Conservation (phyloP, 2,797 vertebrate species). For the Peromyscus nudipes region DNA sequence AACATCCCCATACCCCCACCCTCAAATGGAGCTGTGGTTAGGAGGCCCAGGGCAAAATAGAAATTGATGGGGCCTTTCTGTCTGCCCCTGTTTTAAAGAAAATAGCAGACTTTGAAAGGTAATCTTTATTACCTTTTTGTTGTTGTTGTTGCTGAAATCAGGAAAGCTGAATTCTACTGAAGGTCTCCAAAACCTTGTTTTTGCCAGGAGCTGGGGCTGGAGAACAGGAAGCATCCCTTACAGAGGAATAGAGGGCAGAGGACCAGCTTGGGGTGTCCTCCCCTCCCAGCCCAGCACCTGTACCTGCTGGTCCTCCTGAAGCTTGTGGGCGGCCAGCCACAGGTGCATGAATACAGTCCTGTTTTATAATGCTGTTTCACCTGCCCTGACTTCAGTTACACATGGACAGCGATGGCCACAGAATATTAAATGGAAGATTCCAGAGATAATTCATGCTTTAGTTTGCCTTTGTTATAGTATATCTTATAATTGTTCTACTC, state of each 20-base stretch:
- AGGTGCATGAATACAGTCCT: not conserved
- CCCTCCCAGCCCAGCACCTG: not conserved
- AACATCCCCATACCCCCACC: not conserved
- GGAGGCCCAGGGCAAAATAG: constrained; percentile 66
- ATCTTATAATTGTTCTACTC: not conserved
- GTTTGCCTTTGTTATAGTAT: not conserved
- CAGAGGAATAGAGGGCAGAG: not conserved
- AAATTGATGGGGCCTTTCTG: constrained; percentile 67
- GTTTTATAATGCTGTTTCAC: not conserved
- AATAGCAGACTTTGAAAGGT: constrained; percentile 56
- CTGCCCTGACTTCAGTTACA: not conserved
- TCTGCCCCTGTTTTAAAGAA: constrained; percentile 71
- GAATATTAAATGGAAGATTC: not conserved
- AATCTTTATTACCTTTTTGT: constrained; percentile 2
- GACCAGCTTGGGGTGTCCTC: not conserved
- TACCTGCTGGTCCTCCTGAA: not conserved
- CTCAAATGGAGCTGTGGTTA: constrained; percentile 57
- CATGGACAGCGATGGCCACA: not conserved
- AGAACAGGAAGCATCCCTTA: not conserved
- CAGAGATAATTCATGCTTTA: not conserved
- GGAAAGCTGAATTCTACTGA: not conserved
- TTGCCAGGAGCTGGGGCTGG: not conserved
- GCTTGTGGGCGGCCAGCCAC: not conserved
- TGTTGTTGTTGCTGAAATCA: not conserved
- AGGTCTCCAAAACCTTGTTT: constrained; percentile 55